These are phyloP conservation scores for Pelmatolapia mariae DNA, from an alignment of 2,113 vertebrate species.

Conservation along the genomic window DNA sequence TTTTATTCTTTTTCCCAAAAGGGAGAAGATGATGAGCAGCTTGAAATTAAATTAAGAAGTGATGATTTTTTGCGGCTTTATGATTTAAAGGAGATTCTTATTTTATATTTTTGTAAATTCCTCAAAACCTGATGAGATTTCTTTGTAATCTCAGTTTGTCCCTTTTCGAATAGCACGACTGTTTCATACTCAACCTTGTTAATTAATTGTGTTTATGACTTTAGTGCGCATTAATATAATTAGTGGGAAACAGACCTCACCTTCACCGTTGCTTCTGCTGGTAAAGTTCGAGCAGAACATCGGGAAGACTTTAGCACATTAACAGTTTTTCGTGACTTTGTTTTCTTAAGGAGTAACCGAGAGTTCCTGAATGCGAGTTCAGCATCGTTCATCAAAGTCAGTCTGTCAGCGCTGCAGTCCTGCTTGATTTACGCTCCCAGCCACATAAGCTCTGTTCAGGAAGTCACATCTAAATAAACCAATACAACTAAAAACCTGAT, in stretches of 20 bases:
- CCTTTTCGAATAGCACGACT: not conserved
- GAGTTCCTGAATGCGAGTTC: slow-evolving; percentile 46
- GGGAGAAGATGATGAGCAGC: not conserved
- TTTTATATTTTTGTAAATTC: not conserved
- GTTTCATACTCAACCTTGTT: not conserved
- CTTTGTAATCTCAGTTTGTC: not conserved
- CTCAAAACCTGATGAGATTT: not conserved
- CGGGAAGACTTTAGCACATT: not conserved
- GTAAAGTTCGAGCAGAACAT: not conserved
- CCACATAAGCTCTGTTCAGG: slow-evolving; percentile 2
- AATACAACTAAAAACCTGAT: slow-evolving; percentile 14
- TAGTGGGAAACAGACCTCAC: not conserved
- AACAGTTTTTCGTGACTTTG: slow-evolving; percentile 17
- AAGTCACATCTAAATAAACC: slow-evolving; percentile 45
- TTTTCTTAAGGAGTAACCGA: slow-evolving; percentile 12
- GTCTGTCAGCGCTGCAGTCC: slow-evolving; percentile 19
- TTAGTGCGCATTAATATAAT: not conserved
- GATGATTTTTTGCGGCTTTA: not conserved
- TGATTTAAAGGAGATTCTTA: not conserved
- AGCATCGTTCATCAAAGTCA: slow-evolving; percentile 47
- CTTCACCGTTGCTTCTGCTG: not conserved
- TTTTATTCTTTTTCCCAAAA: not conserved
- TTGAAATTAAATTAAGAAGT: not conserved
- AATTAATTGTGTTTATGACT: not conserved
- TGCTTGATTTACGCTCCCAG: slow-evolving; percentile 19